Conservation (phyloP, 2,888 invertebrate genomes). For the Ormyrus nitidulus region DNA sequence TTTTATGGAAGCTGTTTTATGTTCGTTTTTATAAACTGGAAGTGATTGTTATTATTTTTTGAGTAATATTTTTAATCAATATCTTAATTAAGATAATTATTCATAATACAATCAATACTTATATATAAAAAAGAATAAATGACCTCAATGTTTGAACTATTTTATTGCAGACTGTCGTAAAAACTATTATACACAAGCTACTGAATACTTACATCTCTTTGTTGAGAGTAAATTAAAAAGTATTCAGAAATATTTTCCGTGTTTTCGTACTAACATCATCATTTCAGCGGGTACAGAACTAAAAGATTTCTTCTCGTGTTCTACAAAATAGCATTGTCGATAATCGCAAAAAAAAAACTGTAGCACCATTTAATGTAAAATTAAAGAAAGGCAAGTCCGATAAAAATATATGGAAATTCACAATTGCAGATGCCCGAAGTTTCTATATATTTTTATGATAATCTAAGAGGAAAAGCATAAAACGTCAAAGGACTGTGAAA, state of each 20-base stretch:
- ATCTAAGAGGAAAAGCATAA: conserved; percentile 1
- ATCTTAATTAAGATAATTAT: too few relatives aligned
- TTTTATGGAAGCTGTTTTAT: neutral
- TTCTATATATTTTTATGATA: conserved; percentile 39
- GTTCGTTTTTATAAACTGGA: too few relatives aligned
- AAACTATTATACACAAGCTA: too few relatives aligned
- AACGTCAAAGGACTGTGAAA: conserved; percentile 36
- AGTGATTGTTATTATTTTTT: too few relatives aligned
- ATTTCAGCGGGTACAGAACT: neutral
- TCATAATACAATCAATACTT: too few relatives aligned
- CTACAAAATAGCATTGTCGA: neutral
- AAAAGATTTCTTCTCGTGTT: neutral
- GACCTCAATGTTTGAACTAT: too few relatives aligned
- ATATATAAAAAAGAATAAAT: too few relatives aligned
- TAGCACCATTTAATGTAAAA: neutral
- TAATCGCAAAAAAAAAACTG: neutral
- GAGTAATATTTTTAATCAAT: too few relatives aligned
- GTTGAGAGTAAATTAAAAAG: too few relatives aligned
- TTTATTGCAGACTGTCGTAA: too few relatives aligned
- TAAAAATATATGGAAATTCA: conserved; percentile 34
- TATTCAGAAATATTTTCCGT: too few relatives aligned
- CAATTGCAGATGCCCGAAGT: neutral
- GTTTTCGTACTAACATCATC: neutral
- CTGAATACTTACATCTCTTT: too few relatives aligned
- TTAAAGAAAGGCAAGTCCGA: neutral